Conservation (phyloP, 2,888 invertebrate species). For the Hyppa rectilinea region DNA sequence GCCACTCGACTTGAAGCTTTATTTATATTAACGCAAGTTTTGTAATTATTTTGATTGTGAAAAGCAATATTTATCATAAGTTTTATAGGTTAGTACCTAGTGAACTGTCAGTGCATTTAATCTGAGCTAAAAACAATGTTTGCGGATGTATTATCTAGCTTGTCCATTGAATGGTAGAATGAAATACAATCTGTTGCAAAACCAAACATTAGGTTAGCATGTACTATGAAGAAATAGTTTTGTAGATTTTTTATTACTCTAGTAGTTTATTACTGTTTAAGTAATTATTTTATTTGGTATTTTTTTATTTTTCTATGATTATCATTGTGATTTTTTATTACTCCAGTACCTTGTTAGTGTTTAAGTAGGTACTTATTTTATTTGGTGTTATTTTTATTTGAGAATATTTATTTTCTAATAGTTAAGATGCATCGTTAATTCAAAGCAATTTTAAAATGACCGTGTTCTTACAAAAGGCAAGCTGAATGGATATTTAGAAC, state of each 20-base stretch:
- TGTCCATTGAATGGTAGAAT: neutral
- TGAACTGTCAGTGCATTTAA: slow-evolving; percentile 17
- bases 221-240: neutral
- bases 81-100: slow-evolving; percentile 33
- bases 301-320: too few relatives aligned
- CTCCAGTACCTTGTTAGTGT: too few relatives aligned
- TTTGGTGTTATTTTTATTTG: too few relatives aligned
- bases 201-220: too few relatives aligned
- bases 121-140: slow-evolving; percentile 23
- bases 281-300: too few relatives aligned
- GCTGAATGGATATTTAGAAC: too few relatives aligned
- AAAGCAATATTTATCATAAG: neutral
- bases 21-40: neutral
- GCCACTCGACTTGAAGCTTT: slow-evolving; percentile 15
- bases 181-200: slow-evolving; percentile 4
- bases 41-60: neutral
- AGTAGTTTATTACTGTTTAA: neutral
- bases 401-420: too few relatives aligned
- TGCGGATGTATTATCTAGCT: slow-evolving; percentile 17
- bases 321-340: too few relatives aligned
- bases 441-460: neutral
- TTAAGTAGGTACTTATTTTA: too few relatives aligned
- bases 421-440: too few relatives aligned
- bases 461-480: neutral
- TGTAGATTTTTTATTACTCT: too few relatives aligned